These are phyloP conservation scores for Varanus komodoensis DNA, from an alignment of 2,113 vertebrate species.

Conservation along the genomic window DNA sequence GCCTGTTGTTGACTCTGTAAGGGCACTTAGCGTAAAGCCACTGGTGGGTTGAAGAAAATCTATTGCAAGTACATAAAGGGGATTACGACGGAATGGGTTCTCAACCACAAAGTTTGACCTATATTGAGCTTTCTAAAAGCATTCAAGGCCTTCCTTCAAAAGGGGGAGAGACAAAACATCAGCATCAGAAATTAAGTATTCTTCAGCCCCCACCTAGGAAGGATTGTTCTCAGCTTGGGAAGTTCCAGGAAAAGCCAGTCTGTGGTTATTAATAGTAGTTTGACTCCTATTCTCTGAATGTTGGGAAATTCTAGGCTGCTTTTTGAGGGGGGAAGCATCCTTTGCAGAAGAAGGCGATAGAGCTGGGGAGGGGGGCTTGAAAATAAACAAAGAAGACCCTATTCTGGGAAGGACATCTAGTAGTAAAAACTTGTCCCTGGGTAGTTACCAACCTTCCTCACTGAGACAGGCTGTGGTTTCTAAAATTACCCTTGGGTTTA, in stretches of 20 bases:
- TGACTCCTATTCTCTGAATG: background rate
- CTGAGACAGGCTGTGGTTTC: background rate
- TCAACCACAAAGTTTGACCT: constrained; percentile 40
- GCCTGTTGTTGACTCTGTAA: constrained; percentile 10
- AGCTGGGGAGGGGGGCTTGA: background rate
- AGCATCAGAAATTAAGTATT: constrained; percentile 5
- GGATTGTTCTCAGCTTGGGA: background rate
- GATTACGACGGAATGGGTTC: constrained; percentile 1
- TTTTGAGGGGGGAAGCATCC: background rate
- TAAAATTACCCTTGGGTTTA: background rate
- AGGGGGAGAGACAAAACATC: constrained; percentile 3
- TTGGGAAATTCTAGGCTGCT: background rate
- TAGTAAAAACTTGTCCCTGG: background rate
- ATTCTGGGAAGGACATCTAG: background rate
- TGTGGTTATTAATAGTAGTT: constrained; percentile 1
- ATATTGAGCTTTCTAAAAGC: constrained; percentile 41
- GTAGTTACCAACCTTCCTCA: too few relatives aligned
- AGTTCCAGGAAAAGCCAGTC: constrained; percentile 16
- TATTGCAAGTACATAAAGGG: constrained; percentile 23
- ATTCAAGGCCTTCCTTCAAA: constrained; percentile 40
- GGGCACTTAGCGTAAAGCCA: constrained; percentile 24
- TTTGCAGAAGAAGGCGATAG: background rate
- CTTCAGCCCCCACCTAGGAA: background rate
- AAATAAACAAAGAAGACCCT: background rate
- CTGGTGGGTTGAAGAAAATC: background rate